phyloP scores from a whole-genome alignment of 2,888 invertebrate genomes.

The Plemyria rubiginata region DNA sequence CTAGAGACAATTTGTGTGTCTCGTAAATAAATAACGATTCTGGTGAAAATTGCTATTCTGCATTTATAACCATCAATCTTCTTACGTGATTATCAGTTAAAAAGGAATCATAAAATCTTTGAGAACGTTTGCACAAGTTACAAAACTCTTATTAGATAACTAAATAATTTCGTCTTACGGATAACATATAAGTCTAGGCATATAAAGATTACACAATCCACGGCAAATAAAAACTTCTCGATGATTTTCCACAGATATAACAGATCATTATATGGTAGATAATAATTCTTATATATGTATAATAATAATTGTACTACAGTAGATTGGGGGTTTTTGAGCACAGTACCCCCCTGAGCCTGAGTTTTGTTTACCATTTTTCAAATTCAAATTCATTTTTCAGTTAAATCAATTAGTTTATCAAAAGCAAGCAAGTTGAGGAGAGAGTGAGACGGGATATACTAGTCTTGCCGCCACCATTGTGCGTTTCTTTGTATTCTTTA shows the following conservation, averaged over 20 bases:
- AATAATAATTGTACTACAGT: no score
- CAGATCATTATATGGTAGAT: background rate
- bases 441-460: no score
- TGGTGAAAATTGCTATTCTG: background rate
- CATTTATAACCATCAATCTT: background rate
- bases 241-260: constrained; percentile 14
- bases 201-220: constrained; percentile 19
- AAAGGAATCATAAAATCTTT: background rate
- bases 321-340: no score
- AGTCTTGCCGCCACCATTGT: no score
- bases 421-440: no score
- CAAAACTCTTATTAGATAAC: constrained; percentile 1
- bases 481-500: no score
- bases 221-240: constrained; percentile 27
- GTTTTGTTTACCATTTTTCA: no score
- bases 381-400: no score
- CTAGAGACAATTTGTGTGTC: background rate
- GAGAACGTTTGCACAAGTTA: background rate
- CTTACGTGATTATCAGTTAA: background rate
- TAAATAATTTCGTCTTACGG: background rate
- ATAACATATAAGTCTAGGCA: constrained; percentile 4
- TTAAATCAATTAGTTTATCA: no score
- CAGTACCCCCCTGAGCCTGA: no score
- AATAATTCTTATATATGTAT: no score
- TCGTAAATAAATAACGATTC: background rate